Conservation (phyloP, 2,888 invertebrate species). For the Blastobasis adustella region DNA sequence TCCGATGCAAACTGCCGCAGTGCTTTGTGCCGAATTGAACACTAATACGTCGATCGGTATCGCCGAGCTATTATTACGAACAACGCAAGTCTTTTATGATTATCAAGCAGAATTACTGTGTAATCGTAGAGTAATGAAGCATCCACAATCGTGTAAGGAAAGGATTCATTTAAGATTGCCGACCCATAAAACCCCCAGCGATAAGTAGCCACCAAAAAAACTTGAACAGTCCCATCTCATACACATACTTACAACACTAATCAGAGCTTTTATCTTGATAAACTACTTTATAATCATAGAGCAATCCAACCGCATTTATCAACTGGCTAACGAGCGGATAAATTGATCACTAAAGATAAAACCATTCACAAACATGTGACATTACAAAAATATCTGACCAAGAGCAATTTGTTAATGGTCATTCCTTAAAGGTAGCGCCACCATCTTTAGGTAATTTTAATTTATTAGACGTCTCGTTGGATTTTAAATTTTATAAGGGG, state of each 20-base stretch:
- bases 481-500: conserved; percentile 52
- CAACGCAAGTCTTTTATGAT: too few species aligned
- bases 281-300: conserved; percentile 59
- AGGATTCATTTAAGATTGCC: too few species aligned
- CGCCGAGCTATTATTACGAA: too few species aligned
- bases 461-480: conserved; percentile 45
- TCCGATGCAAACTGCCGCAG: conserved; percentile 8
- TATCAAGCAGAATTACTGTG: too few species aligned
- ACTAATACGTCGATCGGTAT: too few species aligned
- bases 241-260: conserved; percentile 50
- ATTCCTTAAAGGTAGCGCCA: conserved; percentile 54
- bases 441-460: conserved; percentile 33
- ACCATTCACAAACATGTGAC: conserved; percentile 54
- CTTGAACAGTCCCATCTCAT: conserved; percentile 19
- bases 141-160: too few species aligned
- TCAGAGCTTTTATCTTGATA: conserved; percentile 51
- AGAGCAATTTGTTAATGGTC: conserved; percentile 58
- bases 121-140: too few species aligned
- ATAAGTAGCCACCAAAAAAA: conserved; percentile 13
- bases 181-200: neutral
- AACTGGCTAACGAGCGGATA: conserved; percentile 59
- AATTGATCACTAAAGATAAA: conserved; percentile 62
- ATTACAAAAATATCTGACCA: conserved; percentile 59
- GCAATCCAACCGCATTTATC: conserved; percentile 57
- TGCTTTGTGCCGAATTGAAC: neutral